Evolutionary conservation across 2,797 vertebrate species (phyloP).

Genomic region (Lycodopsis pacificus): DNA sequence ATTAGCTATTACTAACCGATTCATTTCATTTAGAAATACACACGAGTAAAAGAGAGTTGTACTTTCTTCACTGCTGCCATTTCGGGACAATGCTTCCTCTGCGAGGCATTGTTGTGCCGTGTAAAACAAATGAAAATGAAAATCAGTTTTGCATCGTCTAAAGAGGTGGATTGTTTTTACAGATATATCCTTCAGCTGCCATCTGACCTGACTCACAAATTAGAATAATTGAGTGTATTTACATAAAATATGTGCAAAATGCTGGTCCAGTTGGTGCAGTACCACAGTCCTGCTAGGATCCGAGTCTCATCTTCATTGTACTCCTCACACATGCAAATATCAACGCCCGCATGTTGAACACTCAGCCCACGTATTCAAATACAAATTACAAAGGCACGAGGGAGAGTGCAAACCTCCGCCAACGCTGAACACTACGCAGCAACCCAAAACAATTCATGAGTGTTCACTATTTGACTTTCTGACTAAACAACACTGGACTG

Average conservation of each 20-base stretch:
- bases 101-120: neutral
- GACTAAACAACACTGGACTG: constrained; percentile 6
- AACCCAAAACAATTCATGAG: constrained; percentile 1
- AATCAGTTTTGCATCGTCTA: neutral
- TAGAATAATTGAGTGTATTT: neutral
- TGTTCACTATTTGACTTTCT: constrained; percentile 6
- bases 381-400: constrained; percentile 34
- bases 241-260: neutral
- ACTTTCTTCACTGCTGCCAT: neutral
- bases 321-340: constrained; percentile 30
- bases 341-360: constrained; percentile 23
- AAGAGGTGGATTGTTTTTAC: neutral
- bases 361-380: constrained; percentile 27
- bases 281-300: neutral
- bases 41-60: neutral
- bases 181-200: neutral
- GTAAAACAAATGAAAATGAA: neutral
- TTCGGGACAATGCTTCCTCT: neutral
- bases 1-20: constrained; percentile 25
- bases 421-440: neutral
- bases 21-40: constrained; percentile 27
- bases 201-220: neutral
- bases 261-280: neutral
- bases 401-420: constrained; percentile 12
- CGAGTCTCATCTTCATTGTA: constrained; percentile 27